Evolutionary conservation across 2,113 vertebrate species (phyloP).

Genomic region (Lampris incognitus): DNA sequence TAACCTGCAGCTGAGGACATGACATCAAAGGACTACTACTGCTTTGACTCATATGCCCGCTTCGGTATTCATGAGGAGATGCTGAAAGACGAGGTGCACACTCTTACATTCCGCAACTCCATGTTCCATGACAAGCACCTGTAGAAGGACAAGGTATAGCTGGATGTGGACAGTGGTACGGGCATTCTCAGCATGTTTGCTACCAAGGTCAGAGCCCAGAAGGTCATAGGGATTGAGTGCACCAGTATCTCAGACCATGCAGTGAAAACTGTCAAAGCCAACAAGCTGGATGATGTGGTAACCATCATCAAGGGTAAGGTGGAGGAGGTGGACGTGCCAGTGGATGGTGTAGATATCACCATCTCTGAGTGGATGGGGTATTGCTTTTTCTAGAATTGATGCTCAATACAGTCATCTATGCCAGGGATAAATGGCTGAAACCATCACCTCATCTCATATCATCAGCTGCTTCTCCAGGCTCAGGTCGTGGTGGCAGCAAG

Average conservation of each 20-base stretch:
- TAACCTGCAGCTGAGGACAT: slow-evolving; percentile 94
- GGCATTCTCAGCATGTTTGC: slow-evolving; percentile 96
- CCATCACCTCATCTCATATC: too few relatives aligned
- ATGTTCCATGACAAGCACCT: slow-evolving; percentile 97
- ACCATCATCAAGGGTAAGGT: slow-evolving; percentile 96
- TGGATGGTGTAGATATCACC: slow-evolving; percentile 93
- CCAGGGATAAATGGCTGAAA: slow-evolving; percentile 91
- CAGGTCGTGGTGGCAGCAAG: too few relatives aligned
- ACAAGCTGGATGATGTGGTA: slow-evolving; percentile 92
- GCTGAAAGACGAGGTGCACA: slow-evolving; percentile 95
- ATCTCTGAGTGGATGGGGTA: slow-evolving; percentile 98
- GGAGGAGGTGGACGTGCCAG: slow-evolving; percentile 91
- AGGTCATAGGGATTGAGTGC: slow-evolving; percentile 94
- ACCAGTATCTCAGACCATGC: slow-evolving; percentile 96
- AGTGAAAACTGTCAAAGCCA: slow-evolving; percentile 94
- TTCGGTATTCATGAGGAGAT: slow-evolving; percentile 97
- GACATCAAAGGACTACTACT: slow-evolving; percentile 95
- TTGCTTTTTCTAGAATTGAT: slow-evolving; percentile 96
- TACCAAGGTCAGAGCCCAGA: slow-evolving; percentile 92
- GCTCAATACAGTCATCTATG: slow-evolving; percentile 94
- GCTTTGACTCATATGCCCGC: slow-evolving; percentile 93
- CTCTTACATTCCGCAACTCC: slow-evolving; percentile 92
- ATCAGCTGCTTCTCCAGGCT: too few relatives aligned
- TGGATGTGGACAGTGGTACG: slow-evolving; percentile 92
- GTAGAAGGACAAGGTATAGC: slow-evolving; percentile 93